Conservation (phyloP, 1,140 invertebrate genomes). For the Lineus longissimus region DNA sequence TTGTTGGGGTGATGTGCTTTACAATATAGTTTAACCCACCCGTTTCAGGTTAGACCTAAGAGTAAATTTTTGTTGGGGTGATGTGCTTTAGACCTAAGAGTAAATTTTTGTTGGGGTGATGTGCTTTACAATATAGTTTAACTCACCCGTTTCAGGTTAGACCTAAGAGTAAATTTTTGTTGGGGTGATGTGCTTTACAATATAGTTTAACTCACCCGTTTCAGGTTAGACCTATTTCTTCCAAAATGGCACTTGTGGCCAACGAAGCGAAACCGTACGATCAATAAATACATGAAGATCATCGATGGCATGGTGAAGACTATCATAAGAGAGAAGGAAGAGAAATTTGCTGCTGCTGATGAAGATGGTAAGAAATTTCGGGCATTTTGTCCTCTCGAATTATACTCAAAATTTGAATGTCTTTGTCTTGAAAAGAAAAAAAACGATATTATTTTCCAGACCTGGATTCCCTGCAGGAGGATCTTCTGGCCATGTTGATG, state of each 20-base stretch:
- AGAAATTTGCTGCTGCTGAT: background rate
- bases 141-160: too few species aligned
- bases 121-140: too few species aligned
- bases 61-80: too few species aligned
- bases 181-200: too few species aligned
- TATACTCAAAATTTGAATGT: background rate
- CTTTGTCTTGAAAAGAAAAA: too few species aligned
- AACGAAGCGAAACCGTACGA: background rate
- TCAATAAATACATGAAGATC: background rate
- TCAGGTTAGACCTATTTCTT: conserved; percentile 2
- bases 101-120: too few species aligned
- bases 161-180: too few species aligned
- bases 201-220: background rate
- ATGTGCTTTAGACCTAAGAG: too few species aligned
- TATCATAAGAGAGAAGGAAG: conserved; percentile 6
- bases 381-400: background rate
- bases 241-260: background rate
- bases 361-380: background rate
- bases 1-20: too few species aligned
- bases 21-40: too few species aligned
- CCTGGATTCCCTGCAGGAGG: background rate
- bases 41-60: too few species aligned
- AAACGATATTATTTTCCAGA: conserved; percentile 1
- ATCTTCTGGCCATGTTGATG: conserved; percentile 24
- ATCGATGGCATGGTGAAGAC: background rate